Conservation (phyloP, 2,888 invertebrate genomes). For the Pharmacophagus antenor region DNA sequence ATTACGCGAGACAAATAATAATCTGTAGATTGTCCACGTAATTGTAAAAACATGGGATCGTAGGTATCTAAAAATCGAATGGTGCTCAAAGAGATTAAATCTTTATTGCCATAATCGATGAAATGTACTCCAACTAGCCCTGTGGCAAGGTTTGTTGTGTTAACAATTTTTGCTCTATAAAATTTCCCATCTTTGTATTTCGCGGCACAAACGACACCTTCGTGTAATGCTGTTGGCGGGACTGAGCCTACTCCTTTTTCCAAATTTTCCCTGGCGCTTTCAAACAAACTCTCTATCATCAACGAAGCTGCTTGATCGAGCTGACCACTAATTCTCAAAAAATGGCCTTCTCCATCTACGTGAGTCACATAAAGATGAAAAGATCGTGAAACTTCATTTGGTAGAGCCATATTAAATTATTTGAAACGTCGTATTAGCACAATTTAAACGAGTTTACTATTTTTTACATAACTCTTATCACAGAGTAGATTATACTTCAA, state of each 20-base stretch:
- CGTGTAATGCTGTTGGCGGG: constrained; percentile 70
- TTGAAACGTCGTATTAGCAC: constrained; percentile 31
- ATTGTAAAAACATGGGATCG: constrained; percentile 67
- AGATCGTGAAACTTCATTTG: constrained; percentile 55
- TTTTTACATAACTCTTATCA: constrained; percentile 55
- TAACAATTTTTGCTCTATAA: constrained; percentile 83
- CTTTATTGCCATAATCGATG: constrained; percentile 85
- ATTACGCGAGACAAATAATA: constrained; percentile 82
- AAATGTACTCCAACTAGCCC: constrained; percentile 84
- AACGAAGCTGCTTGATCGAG: constrained; percentile 79
- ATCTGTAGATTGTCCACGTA: constrained; percentile 81
- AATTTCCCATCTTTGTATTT: constrained; percentile 84
- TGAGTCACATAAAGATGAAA: constrained; percentile 82
- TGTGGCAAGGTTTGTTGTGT: constrained; percentile 63
- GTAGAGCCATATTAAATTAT: constrained; percentile 56
- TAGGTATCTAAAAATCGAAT: constrained; percentile 80
- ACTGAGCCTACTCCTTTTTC: constrained; percentile 71
- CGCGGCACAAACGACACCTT: constrained; percentile 83
- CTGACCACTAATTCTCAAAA: constrained; percentile 88
- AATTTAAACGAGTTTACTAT: constrained; percentile 20
- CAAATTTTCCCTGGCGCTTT: constrained; percentile 59
- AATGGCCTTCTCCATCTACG: constrained; percentile 85
- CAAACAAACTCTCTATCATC: constrained; percentile 78
- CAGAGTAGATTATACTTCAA: constrained; percentile 47
- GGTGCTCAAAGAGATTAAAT: constrained; percentile 80